Evolutionary conservation across 1,140 invertebrate genomes (phyloP).

Genomic region (Panonychus citri): DNA sequence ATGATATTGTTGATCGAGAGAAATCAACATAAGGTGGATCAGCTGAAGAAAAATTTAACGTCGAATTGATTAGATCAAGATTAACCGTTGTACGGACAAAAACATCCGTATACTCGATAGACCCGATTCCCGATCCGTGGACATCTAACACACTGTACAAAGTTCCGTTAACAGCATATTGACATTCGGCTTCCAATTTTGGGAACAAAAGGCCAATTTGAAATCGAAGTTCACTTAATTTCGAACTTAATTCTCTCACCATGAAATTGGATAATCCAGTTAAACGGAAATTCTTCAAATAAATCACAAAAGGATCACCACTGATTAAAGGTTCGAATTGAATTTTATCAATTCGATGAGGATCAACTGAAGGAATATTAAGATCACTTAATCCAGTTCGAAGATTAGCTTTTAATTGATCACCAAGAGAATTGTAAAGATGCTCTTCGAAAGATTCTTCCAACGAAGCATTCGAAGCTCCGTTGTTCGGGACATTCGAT

Average conservation of each 20-base stretch:
- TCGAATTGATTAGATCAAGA: conserved; percentile 12
- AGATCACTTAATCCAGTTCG: conserved; percentile 1
- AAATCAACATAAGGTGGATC: conserved; percentile 17
- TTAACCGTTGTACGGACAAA: conserved; percentile 14
- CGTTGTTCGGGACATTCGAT: not conserved
- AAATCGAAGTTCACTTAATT: conserved; percentile 12
- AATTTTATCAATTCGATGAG: conserved; percentile 10
- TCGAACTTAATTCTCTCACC: conserved; percentile 11
- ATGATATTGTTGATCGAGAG: conserved; percentile 6
- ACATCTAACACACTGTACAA: conserved; percentile 15
- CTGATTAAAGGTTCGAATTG: conserved; percentile 13
- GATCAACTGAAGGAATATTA: conserved; percentile 11
- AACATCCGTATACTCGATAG: conserved; percentile 15
- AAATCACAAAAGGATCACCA: conserved; percentile 13
- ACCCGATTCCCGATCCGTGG: conserved; percentile 11
- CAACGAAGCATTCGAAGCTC: not conserved
- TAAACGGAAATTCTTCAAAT: conserved; percentile 11
- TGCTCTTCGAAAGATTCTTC: conserved; percentile 7
- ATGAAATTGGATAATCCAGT: conserved; percentile 11
- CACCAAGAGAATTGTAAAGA: conserved; percentile 5
- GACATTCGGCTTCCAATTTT: conserved; percentile 10
- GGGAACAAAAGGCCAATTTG: conserved; percentile 14
- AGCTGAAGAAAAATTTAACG: conserved; percentile 5
- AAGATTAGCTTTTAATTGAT: conserved; percentile 1
- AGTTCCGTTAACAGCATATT: conserved; percentile 12